Conservation (phyloP, 23 tunicate species). For the Botrylloides violaceus region DNA sequence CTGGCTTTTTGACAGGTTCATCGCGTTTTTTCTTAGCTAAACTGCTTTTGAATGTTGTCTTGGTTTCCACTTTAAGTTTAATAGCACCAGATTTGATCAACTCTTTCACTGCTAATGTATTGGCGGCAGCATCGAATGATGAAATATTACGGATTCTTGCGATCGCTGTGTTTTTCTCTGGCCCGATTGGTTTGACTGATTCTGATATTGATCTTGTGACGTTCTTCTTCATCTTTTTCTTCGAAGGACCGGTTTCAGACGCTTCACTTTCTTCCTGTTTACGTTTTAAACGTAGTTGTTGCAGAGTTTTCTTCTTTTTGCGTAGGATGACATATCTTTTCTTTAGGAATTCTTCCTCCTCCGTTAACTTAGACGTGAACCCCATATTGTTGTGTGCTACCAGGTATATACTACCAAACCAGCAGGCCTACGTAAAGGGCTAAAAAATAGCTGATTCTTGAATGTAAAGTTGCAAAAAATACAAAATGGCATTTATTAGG, state of each 20-base stretch:
- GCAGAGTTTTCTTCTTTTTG: slow-evolving; percentile 48
- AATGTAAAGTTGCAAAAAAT: too few species aligned
- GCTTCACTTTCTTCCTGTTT: slow-evolving; percentile 48
- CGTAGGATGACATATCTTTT: slow-evolving; percentile 38
- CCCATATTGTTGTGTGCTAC: too few species aligned
- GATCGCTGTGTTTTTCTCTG: slow-evolving; percentile 11
- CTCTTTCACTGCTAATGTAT: slow-evolving; percentile 74
- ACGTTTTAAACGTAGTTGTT: slow-evolving; percentile 44
- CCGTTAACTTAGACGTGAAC: slow-evolving; percentile 65
- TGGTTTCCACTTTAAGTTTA: slow-evolving; percentile 50
- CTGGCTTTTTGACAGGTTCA: slow-evolving; percentile 4
- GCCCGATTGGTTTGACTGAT: slow-evolving; percentile 18
- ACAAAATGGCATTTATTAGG: too few species aligned
- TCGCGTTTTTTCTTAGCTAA: slow-evolving; percentile 27
- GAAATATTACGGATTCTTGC: slow-evolving; percentile 11
- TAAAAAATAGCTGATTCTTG: too few species aligned
- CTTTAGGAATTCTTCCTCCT: slow-evolving; percentile 66
- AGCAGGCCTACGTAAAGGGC: too few species aligned
- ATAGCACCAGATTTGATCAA: slow-evolving; percentile 72
- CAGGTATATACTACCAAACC: too few species aligned
- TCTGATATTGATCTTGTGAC: slow-evolving; percentile 38
- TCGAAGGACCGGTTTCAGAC: slow-evolving; percentile 49
- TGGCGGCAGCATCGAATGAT: slow-evolving; percentile 73
- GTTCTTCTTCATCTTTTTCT: slow-evolving; percentile 58
- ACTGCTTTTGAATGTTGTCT: slow-evolving; percentile 74